Base-by-base conservation (phyloP, 2,113 vertebrate genomes). In the Cinclus cinclus region DNA sequence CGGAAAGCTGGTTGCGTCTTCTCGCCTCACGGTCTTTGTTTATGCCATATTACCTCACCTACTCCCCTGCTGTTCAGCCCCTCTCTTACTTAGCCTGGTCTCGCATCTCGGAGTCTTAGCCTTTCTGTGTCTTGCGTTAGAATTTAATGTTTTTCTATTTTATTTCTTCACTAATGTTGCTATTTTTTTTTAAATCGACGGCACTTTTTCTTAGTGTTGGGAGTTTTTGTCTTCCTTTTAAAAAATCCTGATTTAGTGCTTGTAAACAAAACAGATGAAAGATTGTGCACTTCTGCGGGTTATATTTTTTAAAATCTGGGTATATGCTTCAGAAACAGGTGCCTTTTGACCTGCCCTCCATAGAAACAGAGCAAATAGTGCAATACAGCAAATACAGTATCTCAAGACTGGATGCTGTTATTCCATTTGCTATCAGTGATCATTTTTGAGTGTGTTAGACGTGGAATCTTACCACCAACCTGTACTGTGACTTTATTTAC, bases 1-100 rank as follows among this genome's bases (percentile, higher is more conserved):
- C 4, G 52, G 25, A 15, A 18, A 13, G 0, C 3, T 4, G 4
- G 2, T 1, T 1, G 44, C 1, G 1, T 10, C 13, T 39, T 6
- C 47, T 41, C 9, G 0, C 4, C 23, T 5, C 27, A 6, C 3
- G 3, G 11, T 5, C 17, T 27, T 68, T 79, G 56, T 49, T 92
- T 31, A 23, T 65, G n/a, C 33, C 18, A 0, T 15, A 21, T 15
- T 24, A 46, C 18, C 21, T 83, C 25, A 20, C 22, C 8, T 59
- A 13, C 22, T 62, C 12, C 35, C 3, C 24, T 39, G 30, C 41
- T 85, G 11, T 24, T 28, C 12, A 42, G 15, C 20, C 2, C 44
- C 7, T 59, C 19, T 31, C 10, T 39, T 44, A 5, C 16, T 37
- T 44, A 52, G 10, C 13, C 3, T 5, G 4, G 0, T 47, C 59